Percentiles rank a stretch among this genome's conserved stretches.
Conservation (phyloP, 2,888 invertebrate species). For the Busseola fusca region DNA sequence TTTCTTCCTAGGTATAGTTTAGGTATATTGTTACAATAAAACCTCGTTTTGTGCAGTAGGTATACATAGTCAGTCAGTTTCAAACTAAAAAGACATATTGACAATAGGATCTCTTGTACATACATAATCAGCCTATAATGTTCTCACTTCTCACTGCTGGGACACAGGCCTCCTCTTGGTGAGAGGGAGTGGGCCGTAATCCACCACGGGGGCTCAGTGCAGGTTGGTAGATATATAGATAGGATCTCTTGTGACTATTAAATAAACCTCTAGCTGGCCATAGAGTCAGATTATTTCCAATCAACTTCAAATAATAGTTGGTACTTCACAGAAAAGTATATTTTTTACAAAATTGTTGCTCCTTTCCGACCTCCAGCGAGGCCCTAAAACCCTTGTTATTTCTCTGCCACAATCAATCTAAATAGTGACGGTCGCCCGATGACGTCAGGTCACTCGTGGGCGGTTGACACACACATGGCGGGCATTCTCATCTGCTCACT, state of each 20-base stretch:
- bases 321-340: not conserved
- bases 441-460: conserved; percentile 82
- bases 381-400: conserved; percentile 58
- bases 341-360: not conserved
- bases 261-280: not conserved
- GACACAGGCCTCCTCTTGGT: no score
- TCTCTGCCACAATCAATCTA: conserved; percentile 59
- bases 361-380: conserved; percentile 37
- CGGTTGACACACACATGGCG: conserved; percentile 71
- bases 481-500: conserved; percentile 57
- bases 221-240: no score
- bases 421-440: conserved; percentile 62
- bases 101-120: not conserved
- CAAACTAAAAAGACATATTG: not conserved
- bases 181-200: no score
- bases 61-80: not conserved
- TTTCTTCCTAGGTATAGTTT: not conserved
- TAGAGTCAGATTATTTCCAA: not conserved
- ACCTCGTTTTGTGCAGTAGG: no score
- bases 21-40: not conserved
- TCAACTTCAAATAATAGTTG: not conserved
- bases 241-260: not conserved
- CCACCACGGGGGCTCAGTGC: no score
- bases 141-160: no score
- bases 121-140: no score